phyloP scores from a whole-genome alignment of 2,113 vertebrate genomes.

The Stegostoma tigrinum region DNA sequence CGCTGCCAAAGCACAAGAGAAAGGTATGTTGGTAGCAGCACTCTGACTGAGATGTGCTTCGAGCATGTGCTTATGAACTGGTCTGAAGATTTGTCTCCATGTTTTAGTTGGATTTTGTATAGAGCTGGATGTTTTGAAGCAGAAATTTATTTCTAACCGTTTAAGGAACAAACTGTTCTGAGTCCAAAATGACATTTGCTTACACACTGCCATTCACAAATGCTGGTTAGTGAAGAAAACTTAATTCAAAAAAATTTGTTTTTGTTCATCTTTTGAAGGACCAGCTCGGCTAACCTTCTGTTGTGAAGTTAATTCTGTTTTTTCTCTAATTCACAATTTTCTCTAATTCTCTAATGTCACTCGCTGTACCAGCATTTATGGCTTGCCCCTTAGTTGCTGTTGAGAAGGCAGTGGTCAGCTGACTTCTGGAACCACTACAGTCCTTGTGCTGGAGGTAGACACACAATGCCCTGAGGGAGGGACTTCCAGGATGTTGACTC shows the following conservation, averaged over 20 bases:
- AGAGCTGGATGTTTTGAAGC: neutral
- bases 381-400: no score
- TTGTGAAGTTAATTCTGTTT: neutral
- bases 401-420: no score
- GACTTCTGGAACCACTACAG: no score
- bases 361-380: no score
- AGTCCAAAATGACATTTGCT: neutral
- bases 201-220: neutral
- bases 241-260: neutral
- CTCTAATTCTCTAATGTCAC: no score
- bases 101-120: neutral
- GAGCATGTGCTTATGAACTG: neutral
- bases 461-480: no score
- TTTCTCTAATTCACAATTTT: no score
- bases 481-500: no score
- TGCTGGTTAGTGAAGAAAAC: neutral
- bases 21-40: neutral
- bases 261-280: neutral
- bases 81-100: neutral
- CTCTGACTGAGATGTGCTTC: neutral
- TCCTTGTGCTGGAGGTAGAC: no score
- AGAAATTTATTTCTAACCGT: neutral
- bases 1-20: neutral
- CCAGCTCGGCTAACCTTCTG: neutral
- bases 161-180: neutral